phyloP scores from a whole-genome alignment of 2,113 vertebrate genomes.

The Argyrosomus japonicus region DNA sequence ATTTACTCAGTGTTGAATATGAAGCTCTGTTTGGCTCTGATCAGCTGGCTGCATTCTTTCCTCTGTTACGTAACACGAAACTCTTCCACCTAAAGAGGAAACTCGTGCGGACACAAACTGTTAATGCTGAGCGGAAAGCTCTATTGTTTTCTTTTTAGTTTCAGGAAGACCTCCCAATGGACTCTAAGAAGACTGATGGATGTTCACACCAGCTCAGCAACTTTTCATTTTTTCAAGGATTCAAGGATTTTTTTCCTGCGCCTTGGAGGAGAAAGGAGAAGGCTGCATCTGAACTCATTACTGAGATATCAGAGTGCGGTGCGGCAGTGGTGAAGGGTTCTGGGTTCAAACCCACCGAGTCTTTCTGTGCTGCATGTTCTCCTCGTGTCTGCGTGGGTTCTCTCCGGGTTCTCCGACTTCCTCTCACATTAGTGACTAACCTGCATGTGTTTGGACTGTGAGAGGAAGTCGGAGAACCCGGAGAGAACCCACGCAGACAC shows the following conservation, averaged over 20 bases:
- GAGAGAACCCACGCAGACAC: too few species aligned
- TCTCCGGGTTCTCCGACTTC: too few species aligned
- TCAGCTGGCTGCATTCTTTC: conserved; percentile 7
- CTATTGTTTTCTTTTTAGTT: conserved; percentile 6
- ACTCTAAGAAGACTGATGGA: neutral
- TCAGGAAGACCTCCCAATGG: neutral
- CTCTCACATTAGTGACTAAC: too few species aligned
- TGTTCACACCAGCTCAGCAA: neutral
- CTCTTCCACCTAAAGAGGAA: conserved; percentile 3
- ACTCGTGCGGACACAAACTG: neutral
- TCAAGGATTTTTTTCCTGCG: neutral
- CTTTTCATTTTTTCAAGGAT: neutral
- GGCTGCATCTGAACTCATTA: neutral
- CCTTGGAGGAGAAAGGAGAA: too few species aligned
- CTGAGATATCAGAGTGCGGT: neutral
- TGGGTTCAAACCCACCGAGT: too few species aligned
- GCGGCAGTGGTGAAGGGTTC: too few species aligned
- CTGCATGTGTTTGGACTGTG: too few species aligned
- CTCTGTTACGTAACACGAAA: neutral
- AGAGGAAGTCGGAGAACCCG: too few species aligned
- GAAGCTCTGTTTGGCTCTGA: neutral
- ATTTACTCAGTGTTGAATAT: neutral
- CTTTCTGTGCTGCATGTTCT: too few species aligned
- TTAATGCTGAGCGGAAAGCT: neutral
- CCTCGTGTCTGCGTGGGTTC: too few species aligned